phyloP scores from a whole-genome alignment of 2,888 invertebrate species.

The Pyrocoelia pectoralis region DNA sequence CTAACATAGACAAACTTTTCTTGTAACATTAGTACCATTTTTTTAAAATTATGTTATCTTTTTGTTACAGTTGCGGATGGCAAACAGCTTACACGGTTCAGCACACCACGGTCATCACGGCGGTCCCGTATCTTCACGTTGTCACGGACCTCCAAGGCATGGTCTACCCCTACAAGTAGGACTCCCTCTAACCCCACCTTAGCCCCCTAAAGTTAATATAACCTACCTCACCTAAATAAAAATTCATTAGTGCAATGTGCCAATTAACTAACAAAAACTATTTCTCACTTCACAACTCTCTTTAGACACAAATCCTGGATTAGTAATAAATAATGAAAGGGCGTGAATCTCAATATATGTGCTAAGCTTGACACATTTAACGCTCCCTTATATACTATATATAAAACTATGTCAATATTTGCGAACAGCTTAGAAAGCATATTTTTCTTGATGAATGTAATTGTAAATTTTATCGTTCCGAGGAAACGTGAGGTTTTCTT shows the following conservation, averaged over 20 bases:
- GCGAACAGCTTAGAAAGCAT: constrained; percentile 43
- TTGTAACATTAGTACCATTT: no score
- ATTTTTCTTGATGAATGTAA: constrained; percentile 29
- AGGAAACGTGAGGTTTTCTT: constrained; percentile 1
- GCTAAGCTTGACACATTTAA: constrained; percentile 17
- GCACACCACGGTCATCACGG: constrained; percentile 54
- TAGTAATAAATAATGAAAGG: constrained; percentile 5
- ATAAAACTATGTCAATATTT: constrained; percentile 50
- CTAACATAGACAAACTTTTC: no score
- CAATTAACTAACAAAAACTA: constrained; percentile 20
- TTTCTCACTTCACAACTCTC: neutral
- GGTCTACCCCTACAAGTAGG: constrained; percentile 51
- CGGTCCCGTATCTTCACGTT: constrained; percentile 53
- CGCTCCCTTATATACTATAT: constrained; percentile 1
- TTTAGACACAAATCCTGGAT: neutral
- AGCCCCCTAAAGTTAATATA: constrained; percentile 24
- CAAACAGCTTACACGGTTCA: constrained; percentile 63
- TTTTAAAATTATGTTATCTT: no score
- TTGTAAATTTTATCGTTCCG: constrained; percentile 14
- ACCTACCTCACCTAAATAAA: constrained; percentile 15
- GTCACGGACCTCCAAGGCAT: constrained; percentile 58
- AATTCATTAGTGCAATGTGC: constrained; percentile 43
- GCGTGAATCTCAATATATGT: constrained; percentile 15
- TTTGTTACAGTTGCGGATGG: constrained; percentile 67
- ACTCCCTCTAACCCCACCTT: constrained; percentile 49